Evolutionary conservation across 2,888 invertebrate species (phyloP).

Genomic region (Synanthedon andrenaeformis): DNA sequence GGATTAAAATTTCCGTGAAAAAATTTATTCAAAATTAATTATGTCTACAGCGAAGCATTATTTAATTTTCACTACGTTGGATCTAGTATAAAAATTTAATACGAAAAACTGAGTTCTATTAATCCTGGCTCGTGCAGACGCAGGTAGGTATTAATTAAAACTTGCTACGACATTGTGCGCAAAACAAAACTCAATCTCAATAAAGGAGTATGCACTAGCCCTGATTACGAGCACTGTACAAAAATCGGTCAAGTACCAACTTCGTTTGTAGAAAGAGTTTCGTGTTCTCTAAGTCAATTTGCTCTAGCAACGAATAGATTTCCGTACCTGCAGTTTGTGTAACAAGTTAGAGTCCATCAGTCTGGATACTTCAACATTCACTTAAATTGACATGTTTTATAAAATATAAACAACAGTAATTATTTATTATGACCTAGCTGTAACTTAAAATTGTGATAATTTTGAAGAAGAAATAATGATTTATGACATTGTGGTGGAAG

Average conservation of each 20-base stretch:
- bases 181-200: constrained; percentile 18
- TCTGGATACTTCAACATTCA: neutral
- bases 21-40: neutral
- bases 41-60: neutral
- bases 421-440: too few species aligned
- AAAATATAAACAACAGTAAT: too few species aligned
- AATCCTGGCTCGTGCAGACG: constrained; percentile 9
- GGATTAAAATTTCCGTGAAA: neutral
- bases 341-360: neutral
- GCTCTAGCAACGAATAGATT: neutral
- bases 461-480: too few species aligned
- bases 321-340: neutral
- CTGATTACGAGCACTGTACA: constrained; percentile 14
- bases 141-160: constrained; percentile 27
- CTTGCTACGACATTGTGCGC: constrained; percentile 22
- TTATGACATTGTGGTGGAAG: too few species aligned
- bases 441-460: too few species aligned
- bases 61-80: neutral
- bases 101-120: constrained; percentile 7
- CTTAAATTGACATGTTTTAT: too few species aligned
- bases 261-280: neutral
- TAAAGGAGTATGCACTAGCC: constrained; percentile 9
- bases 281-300: neutral
- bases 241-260: constrained; percentile 1
- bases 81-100: neutral